phyloP scores from a whole-genome alignment of 2,888 invertebrate genomes.

The Amblyteles armatorius region DNA sequence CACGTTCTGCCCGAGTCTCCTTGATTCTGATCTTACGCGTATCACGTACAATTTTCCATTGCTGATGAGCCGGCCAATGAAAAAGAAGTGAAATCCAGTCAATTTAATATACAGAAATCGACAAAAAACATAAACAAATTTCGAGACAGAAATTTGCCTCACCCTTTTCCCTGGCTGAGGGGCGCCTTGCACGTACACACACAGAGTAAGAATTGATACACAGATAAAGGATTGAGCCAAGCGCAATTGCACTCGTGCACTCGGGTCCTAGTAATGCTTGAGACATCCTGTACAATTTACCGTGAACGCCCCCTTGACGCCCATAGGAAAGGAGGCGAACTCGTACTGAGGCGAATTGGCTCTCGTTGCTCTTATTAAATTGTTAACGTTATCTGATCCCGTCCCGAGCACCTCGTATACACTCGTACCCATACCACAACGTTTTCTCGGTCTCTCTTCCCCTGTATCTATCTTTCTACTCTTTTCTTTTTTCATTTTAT shows the following conservation, averaged over 20 bases:
- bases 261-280: slow-evolving; percentile 59
- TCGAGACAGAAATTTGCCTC: slow-evolving; percentile 31
- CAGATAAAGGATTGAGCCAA: slow-evolving; percentile 42
- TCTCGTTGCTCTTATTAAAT: slow-evolving; percentile 69
- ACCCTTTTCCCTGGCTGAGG: not conserved
- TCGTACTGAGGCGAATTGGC: slow-evolving; percentile 61
- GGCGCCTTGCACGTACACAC: not conserved
- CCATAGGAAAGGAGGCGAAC: slow-evolving; percentile 61
- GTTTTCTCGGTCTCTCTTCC: slow-evolving; percentile 36
- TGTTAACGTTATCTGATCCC: slow-evolving; percentile 67
- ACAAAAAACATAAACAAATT: slow-evolving; percentile 17
- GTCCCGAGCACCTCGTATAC: slow-evolving; percentile 59
- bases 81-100: slow-evolving; percentile 23
- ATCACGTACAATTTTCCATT: slow-evolving; percentile 50
- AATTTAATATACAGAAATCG: slow-evolving; percentile 8
- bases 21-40: slow-evolving; percentile 21
- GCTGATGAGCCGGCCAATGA: slow-evolving; percentile 31
- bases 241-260: slow-evolving; percentile 56
- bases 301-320: slow-evolving; percentile 67
- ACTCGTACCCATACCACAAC: slow-evolving; percentile 49
- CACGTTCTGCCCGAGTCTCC: slow-evolving; percentile 33
- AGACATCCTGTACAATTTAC: slow-evolving; percentile 68
- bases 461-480: not conserved
- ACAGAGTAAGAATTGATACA: slow-evolving; percentile 10
- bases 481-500: not conserved